A percentile compares a stretch with the other conserved stretches of the same genome.
phyloP scores from a whole-genome alignment of 2,113 vertebrate species.

The Rhagologus leucostigma region DNA sequence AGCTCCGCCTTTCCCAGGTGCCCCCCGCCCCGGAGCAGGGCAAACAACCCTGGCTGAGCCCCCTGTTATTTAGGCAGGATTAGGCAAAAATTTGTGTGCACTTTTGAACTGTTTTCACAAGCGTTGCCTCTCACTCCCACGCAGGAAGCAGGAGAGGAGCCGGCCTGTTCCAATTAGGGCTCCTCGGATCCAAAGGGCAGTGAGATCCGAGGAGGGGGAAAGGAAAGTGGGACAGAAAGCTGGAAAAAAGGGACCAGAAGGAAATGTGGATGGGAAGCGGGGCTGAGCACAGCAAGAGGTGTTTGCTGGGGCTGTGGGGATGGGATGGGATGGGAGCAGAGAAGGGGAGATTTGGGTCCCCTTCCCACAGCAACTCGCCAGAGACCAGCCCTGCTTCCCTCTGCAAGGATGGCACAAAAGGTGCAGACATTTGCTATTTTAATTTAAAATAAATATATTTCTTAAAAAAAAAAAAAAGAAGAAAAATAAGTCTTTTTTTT shows the following conservation, averaged over 20 bases:
- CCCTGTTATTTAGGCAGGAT: constrained; percentile 77
- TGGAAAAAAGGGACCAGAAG: background rate
- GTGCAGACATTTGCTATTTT: constrained; percentile 41
- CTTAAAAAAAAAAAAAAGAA: background rate
- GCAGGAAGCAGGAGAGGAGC: constrained; percentile 73
- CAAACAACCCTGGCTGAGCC: constrained; percentile 59
- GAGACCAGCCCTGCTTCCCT: background rate
- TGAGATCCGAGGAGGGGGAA: background rate
- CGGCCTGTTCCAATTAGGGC: constrained; percentile 66
- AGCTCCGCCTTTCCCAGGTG: background rate
- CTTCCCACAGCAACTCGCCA: background rate
- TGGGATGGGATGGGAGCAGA: background rate
- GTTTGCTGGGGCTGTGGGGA: background rate
- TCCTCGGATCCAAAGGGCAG: background rate
- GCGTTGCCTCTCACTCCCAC: constrained; percentile 77
- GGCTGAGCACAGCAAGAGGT: background rate
- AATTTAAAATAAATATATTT: constrained; percentile 67
- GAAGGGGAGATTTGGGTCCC: background rate
- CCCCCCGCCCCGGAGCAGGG: background rate
- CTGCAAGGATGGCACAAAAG: background rate
- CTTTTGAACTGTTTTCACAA: constrained; percentile 83
- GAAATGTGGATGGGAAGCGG: background rate
- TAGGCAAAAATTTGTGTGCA: constrained; percentile 78
- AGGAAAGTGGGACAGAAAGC: background rate
- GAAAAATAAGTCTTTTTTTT: background rate